Evolutionary conservation across 2,888 invertebrate genomes (phyloP).

Genomic region (Oegoconia quadripuncta): DNA sequence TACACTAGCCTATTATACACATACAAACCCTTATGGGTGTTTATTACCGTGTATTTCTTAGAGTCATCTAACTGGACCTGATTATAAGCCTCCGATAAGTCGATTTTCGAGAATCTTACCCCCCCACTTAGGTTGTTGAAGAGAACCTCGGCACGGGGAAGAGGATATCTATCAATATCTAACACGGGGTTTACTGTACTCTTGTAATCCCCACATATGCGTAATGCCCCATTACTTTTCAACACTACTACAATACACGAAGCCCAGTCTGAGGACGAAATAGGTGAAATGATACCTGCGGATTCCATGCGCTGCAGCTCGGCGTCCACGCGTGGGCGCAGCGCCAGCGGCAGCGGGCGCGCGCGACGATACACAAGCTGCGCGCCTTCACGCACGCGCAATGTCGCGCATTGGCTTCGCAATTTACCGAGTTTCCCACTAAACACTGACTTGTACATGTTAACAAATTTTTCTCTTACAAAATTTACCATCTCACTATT

Average conservation of each 20-base stretch:
- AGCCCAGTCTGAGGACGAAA: slow-evolving; percentile 7
- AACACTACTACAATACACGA: slow-evolving; percentile 1
- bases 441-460: slow-evolving; percentile 3
- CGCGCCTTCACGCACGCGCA: slow-evolving; percentile 5
- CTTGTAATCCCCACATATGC: slow-evolving; percentile 7
- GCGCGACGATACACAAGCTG: slow-evolving; percentile 5
- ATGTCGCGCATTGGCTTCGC: not conserved
- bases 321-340: slow-evolving; percentile 5
- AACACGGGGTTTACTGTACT: slow-evolving; percentile 4
- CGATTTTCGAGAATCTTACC: slow-evolving; percentile 5
- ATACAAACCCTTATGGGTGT: slow-evolving; percentile 8
- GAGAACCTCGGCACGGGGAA: slow-evolving; percentile 3
- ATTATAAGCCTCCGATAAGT: slow-evolving; percentile 7
- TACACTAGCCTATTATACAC: slow-evolving; percentile 8
- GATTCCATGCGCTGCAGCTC: slow-evolving; percentile 4
- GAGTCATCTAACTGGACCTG: slow-evolving; percentile 5
- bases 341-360: slow-evolving; percentile 6
- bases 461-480: not conserved
- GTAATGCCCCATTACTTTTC: slow-evolving; percentile 2
- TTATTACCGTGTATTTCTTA: slow-evolving; percentile 8
- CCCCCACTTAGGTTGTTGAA: slow-evolving; percentile 3
- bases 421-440: slow-evolving; percentile 2
- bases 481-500: not conserved
- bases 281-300: slow-evolving; percentile 5
- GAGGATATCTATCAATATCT: slow-evolving; percentile 3